Percentiles rank a stretch among this genome's conserved stretches.
Conservation (phyloP, 2,797 vertebrate genomes). For the Xerus rutilus region DNA sequence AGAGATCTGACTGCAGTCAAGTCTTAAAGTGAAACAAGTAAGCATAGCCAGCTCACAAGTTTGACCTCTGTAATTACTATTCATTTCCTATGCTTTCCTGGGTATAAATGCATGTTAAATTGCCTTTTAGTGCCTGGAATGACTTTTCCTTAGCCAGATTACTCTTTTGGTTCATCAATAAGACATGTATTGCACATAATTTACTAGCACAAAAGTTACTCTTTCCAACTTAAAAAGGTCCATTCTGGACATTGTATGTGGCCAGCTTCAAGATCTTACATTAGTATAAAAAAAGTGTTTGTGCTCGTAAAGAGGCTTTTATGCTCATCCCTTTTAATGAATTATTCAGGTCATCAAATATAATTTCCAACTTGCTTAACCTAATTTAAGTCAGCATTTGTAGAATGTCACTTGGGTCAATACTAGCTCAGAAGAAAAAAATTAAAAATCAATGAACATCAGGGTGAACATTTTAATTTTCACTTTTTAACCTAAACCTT, state of each 20-base stretch:
- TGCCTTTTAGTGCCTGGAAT: constrained; percentile 52
- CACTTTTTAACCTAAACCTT: constrained; percentile 66
- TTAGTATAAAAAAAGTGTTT: constrained; percentile 56
- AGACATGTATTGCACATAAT: constrained; percentile 54
- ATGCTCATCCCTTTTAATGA: constrained; percentile 68
- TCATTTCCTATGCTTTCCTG: constrained; percentile 72
- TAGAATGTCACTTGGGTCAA: constrained; percentile 68
- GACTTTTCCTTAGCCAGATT: constrained; percentile 59
- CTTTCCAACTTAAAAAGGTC: constrained; percentile 49
- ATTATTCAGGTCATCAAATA: constrained; percentile 69
- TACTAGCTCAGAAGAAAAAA: constrained; percentile 76
- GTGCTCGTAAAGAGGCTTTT: constrained; percentile 56
- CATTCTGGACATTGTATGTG: neutral
- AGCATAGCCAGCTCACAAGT: constrained; percentile 51
- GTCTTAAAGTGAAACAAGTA: constrained; percentile 66
- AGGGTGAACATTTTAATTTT: constrained; percentile 72
- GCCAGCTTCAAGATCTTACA: constrained; percentile 44
- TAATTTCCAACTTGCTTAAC: constrained; percentile 72
- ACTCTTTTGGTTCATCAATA: constrained; percentile 71
- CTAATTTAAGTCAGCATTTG: constrained; percentile 73
- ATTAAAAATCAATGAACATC: constrained; percentile 77
- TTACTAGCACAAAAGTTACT: constrained; percentile 59
- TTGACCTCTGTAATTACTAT: constrained; percentile 76
- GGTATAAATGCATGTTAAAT: constrained; percentile 68
- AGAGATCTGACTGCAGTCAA: constrained; percentile 51